Evolutionary conservation across 2,888 invertebrate species (phyloP), one percentile per base, ranked within the genome.

Genomic region (Brachyopa scutellaris): DNA sequence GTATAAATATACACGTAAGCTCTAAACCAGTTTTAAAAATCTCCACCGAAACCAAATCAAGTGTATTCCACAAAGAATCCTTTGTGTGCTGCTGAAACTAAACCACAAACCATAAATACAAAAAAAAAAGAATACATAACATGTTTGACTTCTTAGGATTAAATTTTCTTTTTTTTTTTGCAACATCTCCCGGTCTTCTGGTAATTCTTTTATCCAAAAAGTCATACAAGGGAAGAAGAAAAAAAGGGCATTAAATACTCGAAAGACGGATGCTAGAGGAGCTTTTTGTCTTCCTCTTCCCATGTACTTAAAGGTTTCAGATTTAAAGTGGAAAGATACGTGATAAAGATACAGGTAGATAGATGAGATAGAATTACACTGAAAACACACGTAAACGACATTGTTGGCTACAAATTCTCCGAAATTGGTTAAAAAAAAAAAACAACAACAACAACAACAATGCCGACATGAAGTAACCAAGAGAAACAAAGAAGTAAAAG

Each of bases 281-380:
- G 76, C 31, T 76, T 59, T 53, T 31, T 42, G 17, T 36, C 26
- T 61, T 69, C 42, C 51, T 47, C 36, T 36, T 55, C 5, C 13
- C 45, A 21, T 33, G 51, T 57, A 69, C 57, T 23, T 57, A 49
- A 69, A 57, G 36, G 40, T 76, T 53, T 64, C 53, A 53, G 53
- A 38, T 67, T 62, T 69, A 53, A 53, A 53, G 45, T 62, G 45
- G 61, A 62, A 61, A 77, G 61, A 69, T 69, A 77, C 61, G 61
- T 61, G 76, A 76, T 69, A 77, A 55, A 69, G 69, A 62, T 69
- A 77, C 76, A 69, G 45, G 69, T 23, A 76, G 51, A 53, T 76
- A 76, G 69, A 69, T 67, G 38, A 67, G 76, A 77, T 77, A 61
- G 45, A 77, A 77, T 77, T 77, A 69, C 76, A 69, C 45, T 31